Evolutionary conservation across 2,113 vertebrate genomes (phyloP), one percentile per base, ranked within the genome.

Genomic region (Zapornia atra): DNA sequence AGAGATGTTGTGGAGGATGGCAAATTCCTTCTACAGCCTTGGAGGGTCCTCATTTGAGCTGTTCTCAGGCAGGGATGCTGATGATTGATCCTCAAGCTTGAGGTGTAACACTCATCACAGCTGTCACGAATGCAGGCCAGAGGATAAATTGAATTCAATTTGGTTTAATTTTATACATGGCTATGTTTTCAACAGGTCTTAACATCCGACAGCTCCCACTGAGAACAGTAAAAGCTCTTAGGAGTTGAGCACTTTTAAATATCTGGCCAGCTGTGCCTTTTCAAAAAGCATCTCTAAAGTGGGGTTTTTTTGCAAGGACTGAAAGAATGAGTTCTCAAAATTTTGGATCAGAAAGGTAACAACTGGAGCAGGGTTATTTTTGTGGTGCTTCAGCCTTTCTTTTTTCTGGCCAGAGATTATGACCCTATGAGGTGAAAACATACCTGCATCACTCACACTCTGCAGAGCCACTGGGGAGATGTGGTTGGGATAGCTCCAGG

Each of bases 111-210:
- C 25, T 46, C 29, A 29, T 64, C 24, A 44, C 66, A 88, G 54
- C 28, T 90, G 48, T 87, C n/a, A 61, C 40, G 31, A 90, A 63
- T 18, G 42, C 12, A 76, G 50, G 40, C 33, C 9, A 31, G 75
- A 64, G 56, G 46, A 75, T 70, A 90, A 60, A 78, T 4, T 25
- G 17, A 92, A 82, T 66, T 79, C 3, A 73, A 38, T 86, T 91
- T 0, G 2, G 31, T 93, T 89, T 44, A 34, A 75, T 81, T 84
- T 95, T 86, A 44, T 78, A 44, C 40, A 64, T 25, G 29, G 6
- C 33, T 78, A 10, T 59, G 51, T 38, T 92, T 95, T 73, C 40
- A 22, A 81, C 73, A 90, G 33, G 40, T 28, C 24, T 76, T 91
- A 81, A 46, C 13, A 79, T 36, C 18, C 0, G 3, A 33, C 38